Percentiles rank a stretch among this genome's conserved stretches.
Evolutionary conservation across 92 coral and sea anemone genomes (phyloP).

Genomic region (Pocillopora grandis): DNA sequence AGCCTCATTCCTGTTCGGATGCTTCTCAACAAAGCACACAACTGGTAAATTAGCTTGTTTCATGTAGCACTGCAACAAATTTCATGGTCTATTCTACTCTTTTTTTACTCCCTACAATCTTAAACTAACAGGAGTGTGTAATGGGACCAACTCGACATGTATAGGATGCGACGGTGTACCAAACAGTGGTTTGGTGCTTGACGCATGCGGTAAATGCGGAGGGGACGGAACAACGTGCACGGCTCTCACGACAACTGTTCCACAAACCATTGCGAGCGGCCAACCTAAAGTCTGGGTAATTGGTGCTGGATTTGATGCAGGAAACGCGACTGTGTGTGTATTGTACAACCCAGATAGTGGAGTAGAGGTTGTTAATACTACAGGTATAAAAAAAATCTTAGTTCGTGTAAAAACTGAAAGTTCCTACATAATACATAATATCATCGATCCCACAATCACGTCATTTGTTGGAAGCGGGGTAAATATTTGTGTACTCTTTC

Average conservation of each 20-base stretch:
- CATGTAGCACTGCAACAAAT: too few species aligned
- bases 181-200: conserved; percentile 64
- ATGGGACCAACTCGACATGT: conserved; percentile 65
- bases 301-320: conserved; percentile 64
- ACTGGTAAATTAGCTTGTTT: too few species aligned
- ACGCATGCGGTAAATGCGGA: conserved; percentile 67
- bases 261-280: conserved; percentile 43
- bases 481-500: too few species aligned
- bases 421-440: too few species aligned
- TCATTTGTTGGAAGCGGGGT: too few species aligned
- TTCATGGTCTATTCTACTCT: neutral
- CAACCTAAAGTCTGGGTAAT: conserved; percentile 41
- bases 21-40: too few species aligned
- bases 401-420: too few species aligned
- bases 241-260: conserved; percentile 35
- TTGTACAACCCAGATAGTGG: conserved; percentile 25
- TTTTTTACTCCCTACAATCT: neutral
- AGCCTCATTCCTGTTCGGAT: too few species aligned
- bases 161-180: conserved; percentile 71
- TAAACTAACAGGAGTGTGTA: conserved; percentile 51
- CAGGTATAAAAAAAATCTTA: conserved; percentile 6
- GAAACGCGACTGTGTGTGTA: conserved; percentile 11
- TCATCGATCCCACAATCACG: too few species aligned
- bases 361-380: conserved; percentile 16
- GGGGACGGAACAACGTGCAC: conserved; percentile 74